phyloP scores from a whole-genome alignment of 2,797 vertebrate species.

The Nannoperca australis region DNA sequence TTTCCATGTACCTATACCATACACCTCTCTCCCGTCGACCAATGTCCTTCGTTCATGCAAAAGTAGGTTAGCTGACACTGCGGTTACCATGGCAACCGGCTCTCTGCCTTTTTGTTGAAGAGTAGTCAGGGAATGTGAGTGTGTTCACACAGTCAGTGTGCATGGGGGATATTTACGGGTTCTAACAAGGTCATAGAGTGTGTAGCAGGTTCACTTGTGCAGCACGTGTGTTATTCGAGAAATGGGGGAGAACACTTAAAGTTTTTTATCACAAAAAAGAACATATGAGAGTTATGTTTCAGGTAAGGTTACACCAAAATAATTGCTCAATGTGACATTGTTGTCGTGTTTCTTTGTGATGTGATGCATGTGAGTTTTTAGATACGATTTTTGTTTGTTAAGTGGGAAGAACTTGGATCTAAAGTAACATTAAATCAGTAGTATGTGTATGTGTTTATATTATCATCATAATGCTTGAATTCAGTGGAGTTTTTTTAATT shows the following conservation, averaged over 20 bases:
- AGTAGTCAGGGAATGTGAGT: conserved; percentile 63
- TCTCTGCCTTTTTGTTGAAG: conserved; percentile 72
- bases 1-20: conserved; percentile 53
- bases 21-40: conserved; percentile 62
- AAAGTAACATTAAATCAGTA: not conserved
- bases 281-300: not conserved
- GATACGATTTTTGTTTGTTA: not conserved
- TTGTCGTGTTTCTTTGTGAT: not conserved
- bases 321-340: not conserved
- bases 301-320: not conserved
- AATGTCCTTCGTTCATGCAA: conserved; percentile 74
- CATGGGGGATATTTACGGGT: conserved; percentile 21
- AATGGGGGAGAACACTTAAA: not conserved
- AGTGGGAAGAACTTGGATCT: not conserved
- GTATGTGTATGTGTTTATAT: not conserved
- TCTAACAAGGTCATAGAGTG: conserved; percentile 53
- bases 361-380: not conserved
- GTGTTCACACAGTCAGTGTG: conserved; percentile 46
- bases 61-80: conserved; percentile 83
- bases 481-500: not conserved
- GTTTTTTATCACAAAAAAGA: not conserved
- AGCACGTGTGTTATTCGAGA: not conserved
- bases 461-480: not conserved
- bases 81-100: conserved; percentile 84
- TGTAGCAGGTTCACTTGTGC: conserved; percentile 12